Conservation (phyloP, 2,888 invertebrate species). For the Homarus gammarus region DNA sequence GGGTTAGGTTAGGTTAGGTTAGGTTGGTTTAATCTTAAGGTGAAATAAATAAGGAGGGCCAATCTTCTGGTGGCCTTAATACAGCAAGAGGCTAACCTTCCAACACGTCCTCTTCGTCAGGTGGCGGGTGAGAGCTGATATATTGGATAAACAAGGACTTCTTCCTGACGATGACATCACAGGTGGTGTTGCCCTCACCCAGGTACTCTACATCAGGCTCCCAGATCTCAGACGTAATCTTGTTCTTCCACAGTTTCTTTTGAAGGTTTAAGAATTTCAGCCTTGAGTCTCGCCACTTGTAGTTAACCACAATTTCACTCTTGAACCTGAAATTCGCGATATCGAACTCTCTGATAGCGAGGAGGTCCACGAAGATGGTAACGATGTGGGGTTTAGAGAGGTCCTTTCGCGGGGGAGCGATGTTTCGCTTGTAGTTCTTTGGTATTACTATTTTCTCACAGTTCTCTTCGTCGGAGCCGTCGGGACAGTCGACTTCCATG, state of each 20-base stretch:
- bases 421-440: neutral
- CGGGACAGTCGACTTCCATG: conserved; percentile 36
- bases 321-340: conserved; percentile 26
- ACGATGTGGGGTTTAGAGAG: neutral
- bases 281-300: conserved; percentile 10
- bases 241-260: neutral
- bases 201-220: conserved; percentile 7
- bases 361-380: neutral
- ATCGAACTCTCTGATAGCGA: conserved; percentile 6
- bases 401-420: neutral
- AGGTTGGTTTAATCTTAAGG: neutral
- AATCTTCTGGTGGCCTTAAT: neutral
- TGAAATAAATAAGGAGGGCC: neutral
- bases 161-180: neutral
- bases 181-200: conserved; percentile 17
- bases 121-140: neutral
- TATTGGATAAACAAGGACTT: neutral
- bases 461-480: conserved; percentile 25
- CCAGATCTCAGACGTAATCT: conserved; percentile 15
- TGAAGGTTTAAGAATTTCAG: conserved; percentile 24
- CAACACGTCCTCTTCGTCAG: conserved; percentile 17
- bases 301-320: conserved; percentile 11
- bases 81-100: neutral
- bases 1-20: no score
- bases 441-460: conserved; percentile 11